Evolutionary conservation across 2,888 invertebrate genomes (phyloP).

Genomic region (Fragum fragum): DNA sequence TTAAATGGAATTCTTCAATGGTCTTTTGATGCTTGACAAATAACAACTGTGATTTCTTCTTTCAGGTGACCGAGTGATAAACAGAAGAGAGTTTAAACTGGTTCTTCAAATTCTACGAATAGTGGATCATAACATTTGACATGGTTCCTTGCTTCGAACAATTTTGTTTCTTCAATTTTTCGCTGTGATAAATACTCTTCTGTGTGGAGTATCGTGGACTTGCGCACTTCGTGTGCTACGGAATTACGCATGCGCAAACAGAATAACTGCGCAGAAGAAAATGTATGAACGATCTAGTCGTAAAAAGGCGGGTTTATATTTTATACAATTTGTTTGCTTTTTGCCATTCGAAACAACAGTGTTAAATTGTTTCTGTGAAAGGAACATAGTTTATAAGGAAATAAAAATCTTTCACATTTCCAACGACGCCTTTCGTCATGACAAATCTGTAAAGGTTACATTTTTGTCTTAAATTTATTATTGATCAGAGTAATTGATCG

Average conservation of each 20-base stretch:
- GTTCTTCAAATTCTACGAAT: conserved; percentile 63
- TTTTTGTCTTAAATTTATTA: too few relatives aligned
- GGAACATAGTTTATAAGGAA: too few relatives aligned
- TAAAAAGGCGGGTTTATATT: background rate
- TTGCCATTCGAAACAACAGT: too few relatives aligned
- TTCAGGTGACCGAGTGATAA: conserved; percentile 59
- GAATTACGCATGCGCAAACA: conserved; percentile 25
- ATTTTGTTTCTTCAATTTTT: conserved; percentile 21
- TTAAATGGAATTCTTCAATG: too few relatives aligned
- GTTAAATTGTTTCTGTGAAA: too few relatives aligned
- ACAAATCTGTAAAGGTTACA: too few relatives aligned
- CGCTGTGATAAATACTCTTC: conserved; percentile 24
- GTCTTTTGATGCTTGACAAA: too few relatives aligned
- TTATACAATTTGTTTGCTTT: background rate
- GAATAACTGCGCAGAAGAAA: conserved; percentile 16
- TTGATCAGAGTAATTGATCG: too few relatives aligned
- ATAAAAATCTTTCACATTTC: too few relatives aligned
- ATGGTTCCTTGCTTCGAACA: background rate
- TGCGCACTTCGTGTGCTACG: conserved; percentile 4
- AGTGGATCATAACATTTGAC: conserved; percentile 61
- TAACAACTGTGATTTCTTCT: background rate
- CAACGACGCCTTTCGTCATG: too few relatives aligned
- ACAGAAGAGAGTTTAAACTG: conserved; percentile 57
- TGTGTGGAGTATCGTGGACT: conserved; percentile 9
- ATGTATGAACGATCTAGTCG: conserved; percentile 4